Evolutionary conservation across 2,113 vertebrate genomes (phyloP).

Genomic region (Ifrita kowaldi): DNA sequence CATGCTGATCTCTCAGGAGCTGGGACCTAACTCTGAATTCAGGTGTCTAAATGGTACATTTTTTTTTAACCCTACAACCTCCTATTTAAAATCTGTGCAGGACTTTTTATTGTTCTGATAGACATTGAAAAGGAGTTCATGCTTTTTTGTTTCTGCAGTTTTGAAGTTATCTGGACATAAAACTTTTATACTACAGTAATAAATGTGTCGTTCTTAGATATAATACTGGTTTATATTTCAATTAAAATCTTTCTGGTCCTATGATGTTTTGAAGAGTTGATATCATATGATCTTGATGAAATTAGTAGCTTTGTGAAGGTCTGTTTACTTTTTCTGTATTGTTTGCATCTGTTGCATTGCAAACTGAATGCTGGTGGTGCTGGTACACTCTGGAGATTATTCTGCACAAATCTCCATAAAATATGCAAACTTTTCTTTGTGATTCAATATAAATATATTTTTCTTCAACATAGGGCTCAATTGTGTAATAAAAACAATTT

Average conservation of each 20-base stretch:
- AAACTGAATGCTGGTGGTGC: neutral
- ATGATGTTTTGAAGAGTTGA: neutral
- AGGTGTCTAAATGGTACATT: neutral
- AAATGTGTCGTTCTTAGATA: neutral
- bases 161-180: neutral
- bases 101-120: neutral
- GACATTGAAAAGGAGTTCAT: neutral
- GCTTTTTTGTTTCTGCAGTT: neutral
- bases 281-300: neutral
- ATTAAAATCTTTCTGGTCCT: neutral
- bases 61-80: neutral
- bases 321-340: neutral
- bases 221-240: neutral
- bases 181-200: neutral
- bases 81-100: neutral
- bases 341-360: neutral
- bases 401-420: neutral
- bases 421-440: neutral
- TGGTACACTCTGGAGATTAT: neutral
- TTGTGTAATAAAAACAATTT: neutral
- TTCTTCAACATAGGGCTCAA: neutral
- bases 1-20: neutral
- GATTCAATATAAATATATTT: neutral
- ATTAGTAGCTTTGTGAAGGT: neutral
- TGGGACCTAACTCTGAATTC: neutral